Base-by-base conservation (phyloP, 2,888 invertebrate species). In the Eucriotettix oculatus region DNA sequence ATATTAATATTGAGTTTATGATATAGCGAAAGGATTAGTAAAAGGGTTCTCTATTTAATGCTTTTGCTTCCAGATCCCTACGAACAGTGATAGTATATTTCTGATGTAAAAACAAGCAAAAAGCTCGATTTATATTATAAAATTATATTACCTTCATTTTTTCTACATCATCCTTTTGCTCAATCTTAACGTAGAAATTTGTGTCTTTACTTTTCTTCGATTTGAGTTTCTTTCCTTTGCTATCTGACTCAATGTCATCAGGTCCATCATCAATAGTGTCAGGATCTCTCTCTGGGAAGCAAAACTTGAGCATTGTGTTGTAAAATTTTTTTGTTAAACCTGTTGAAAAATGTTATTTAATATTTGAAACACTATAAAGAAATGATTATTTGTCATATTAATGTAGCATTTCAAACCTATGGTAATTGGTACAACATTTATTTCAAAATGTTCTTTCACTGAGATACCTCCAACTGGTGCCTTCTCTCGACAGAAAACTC, bases 391-490 rank as follows among this genome's bases (percentile, higher is more conserved):
- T 52, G 53, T 17, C 52, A 62, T 14, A 42, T 16, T 12, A 61
- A 44, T 42, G 12, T 48, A 52, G 54, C 29, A 41, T 40, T 56
- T 63, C 69, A 71, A 69, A 84, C 91, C 87, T 69, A 92, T 91
- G 1, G 89, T 87, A 63, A 98, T 82, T 10, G 98, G 97, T 14
- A 94, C 92, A 54, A 98, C 88, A 75, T 97, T 97, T 65, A 98
- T 94, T 77, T 99, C 99, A 73, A 99, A 96, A 75, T 97, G 96
- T 71, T 99, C 98, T 73, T 98, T 99, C 14, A 99, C 94, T 0
- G 95, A 90, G 67, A 99, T 99, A 3, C 99, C 99, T n/a, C 96
- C 97, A 10, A 98, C 98, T 0, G 95, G 96, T 55, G 94, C 92
- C 66, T 90, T 87, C 75, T 98, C 98, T 62, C 96, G 81, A 68